Percentiles rank a stretch among this genome's conserved stretches.
Conservation (phyloP, 2,113 vertebrate genomes). For the Phalacrocorax pelagicus region DNA sequence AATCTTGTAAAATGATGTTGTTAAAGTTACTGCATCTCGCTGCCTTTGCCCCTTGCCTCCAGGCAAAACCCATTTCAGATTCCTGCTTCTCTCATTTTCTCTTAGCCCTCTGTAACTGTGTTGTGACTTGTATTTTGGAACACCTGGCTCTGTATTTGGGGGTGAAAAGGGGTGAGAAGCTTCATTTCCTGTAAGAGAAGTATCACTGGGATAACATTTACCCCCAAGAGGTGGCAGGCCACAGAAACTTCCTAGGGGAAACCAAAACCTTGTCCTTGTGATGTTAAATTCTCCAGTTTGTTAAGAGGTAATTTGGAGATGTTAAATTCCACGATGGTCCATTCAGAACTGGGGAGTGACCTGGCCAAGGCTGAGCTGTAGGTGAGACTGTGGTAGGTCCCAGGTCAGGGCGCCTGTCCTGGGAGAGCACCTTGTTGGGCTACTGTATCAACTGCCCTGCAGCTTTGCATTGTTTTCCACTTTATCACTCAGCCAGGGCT, state of each 20-base stretch:
- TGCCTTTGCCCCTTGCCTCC: background rate
- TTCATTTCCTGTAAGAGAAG: background rate
- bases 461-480: background rate
- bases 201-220: background rate
- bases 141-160: background rate
- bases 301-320: background rate
- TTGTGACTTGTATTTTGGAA: constrained; percentile 36
- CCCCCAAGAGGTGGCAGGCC: background rate
- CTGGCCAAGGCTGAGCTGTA: background rate
- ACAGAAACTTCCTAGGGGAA: background rate
- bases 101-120: background rate
- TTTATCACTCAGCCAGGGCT: background rate
- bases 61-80: constrained; percentile 34
- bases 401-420: background rate
- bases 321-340: rapidly evolving
- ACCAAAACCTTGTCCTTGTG: background rate
- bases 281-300: background rate
- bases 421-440: background rate
- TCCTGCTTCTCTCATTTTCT: constrained; percentile 27
- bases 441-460: background rate
- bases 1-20: constrained; percentile 20
- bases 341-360: background rate
- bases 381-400: background rate
- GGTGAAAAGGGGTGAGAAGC: background rate
- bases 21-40: constrained; percentile 13